These are phyloP conservation scores for Leuctra nigra DNA, from an alignment of 2,888 invertebrate genomes.

Conservation along the genomic window DNA sequence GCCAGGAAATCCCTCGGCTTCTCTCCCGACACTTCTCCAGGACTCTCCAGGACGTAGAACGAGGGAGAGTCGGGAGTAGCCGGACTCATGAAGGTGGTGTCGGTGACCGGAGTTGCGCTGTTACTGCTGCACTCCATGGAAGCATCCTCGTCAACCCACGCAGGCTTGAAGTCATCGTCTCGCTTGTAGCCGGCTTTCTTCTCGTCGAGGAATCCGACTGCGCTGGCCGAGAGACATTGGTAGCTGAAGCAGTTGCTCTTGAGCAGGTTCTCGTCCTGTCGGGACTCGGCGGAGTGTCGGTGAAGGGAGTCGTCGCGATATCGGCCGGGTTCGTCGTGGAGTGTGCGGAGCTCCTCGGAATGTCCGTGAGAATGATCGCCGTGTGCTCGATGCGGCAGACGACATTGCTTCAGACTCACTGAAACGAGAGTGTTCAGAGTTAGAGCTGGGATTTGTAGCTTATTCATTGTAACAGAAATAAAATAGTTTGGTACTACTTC, in stretches of 20 bases:
- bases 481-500: no score
- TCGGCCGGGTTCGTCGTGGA: neutral
- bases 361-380: neutral
- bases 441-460: no score
- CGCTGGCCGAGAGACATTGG: constrained; percentile 22
- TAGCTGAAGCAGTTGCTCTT: constrained; percentile 26
- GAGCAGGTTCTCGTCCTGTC: constrained; percentile 15
- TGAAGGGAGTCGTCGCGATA: constrained; percentile 6
- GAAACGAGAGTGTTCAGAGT: no score
- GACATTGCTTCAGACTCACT: neutral
- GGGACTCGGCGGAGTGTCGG: no score
- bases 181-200: constrained; percentile 16
- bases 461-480: no score
- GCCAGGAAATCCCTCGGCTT: constrained; percentile 44
- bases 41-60: constrained; percentile 3
- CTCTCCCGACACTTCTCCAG: neutral
- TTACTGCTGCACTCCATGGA: constrained; percentile 3
- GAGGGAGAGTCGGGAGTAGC: neutral
- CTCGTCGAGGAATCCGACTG: constrained; percentile 20
- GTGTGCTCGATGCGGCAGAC: constrained; percentile 13
- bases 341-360: neutral
- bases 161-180: neutral
- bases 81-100: constrained; percentile 3
- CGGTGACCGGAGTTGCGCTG: neutral
- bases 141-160: neutral